Base-by-base conservation (phyloP, 2,888 invertebrate species). In the Yponomeuta sedellus region DNA sequence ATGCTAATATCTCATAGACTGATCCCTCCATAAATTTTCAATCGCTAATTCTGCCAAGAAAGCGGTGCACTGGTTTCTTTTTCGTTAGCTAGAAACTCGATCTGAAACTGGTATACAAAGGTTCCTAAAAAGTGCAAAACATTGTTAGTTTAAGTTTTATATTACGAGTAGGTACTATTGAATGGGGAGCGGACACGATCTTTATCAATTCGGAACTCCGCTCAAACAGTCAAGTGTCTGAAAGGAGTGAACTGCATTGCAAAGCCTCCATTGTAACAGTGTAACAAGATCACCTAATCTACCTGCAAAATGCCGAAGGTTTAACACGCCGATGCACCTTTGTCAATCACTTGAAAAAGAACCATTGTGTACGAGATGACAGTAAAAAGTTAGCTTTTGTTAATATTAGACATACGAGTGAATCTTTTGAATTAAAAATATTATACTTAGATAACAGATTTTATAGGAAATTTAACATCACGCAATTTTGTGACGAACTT, bases 141-240 rank as follows among this genome's bases (percentile, higher is more conserved):
- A 40, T 40, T 40, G 63, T 19, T 52, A 52, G n/a, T 34, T 34
- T 62, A 62, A 40, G 44, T 78, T 78, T 79, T 80, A 76, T 72
- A 80, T 81, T 74, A n/a, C n/a, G n/a, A n/a, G n/a, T n/a, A n/a
- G n/a, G n/a, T n/a, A 73, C 77, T 71, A 74, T 86, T 85, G 82
- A 83, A 78, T 77, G 66, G 22, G 69, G 73, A 78, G 71, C 88
- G 88, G 87, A 89, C 86, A 81, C 81, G 71, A 71, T 79, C 83
- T 79, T 52, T 88, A 88, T 88, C 86, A 86, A 87, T 88, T 89
- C 90, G 89, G 90, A 90, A 90, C 80, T 88, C 79, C 86, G 82
- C 83, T 80, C 77, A 52, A 76, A 72, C 72, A 12, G 77, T 75
- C 71, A 67, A 64, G 56, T 67, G 59, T 58, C 59, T 64, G 77